Percentiles rank a stretch among this genome's conserved stretches.
Conservation (phyloP, 2,888 invertebrate species). For the Orthosia incerta region DNA sequence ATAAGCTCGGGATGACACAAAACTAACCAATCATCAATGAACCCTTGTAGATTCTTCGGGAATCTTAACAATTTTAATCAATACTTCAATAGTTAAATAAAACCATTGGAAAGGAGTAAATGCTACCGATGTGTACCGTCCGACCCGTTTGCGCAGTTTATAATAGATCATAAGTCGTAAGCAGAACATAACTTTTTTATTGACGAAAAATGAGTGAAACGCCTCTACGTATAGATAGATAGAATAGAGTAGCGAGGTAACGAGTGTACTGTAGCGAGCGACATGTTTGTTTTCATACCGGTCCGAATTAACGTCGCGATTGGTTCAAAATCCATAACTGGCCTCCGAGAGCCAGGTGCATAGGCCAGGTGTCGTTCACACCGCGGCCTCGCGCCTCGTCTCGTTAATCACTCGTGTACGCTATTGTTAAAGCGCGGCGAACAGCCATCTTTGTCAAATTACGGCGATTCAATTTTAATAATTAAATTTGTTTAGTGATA, state of each 20-base stretch:
- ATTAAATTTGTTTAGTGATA: slow-evolving; percentile 78
- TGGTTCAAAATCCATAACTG: slow-evolving; percentile 91
- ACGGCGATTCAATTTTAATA: slow-evolving; percentile 87
- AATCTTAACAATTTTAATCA: slow-evolving; percentile 29
- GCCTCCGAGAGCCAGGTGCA: slow-evolving; percentile 91
- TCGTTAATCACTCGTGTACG: slow-evolving; percentile 90
- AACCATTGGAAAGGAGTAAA: slow-evolving; percentile 42
- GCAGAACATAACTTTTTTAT: slow-evolving; percentile 79
- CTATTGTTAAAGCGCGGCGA: slow-evolving; percentile 90
- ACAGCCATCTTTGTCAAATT: slow-evolving; percentile 91
- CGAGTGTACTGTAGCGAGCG: slow-evolving; percentile 76
- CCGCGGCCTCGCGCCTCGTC: slow-evolving; percentile 91
- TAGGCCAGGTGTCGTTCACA: slow-evolving; percentile 92
- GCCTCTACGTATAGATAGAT: slow-evolving; percentile 75
- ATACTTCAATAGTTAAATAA: slow-evolving; percentile 25
- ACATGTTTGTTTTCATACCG: slow-evolving; percentile 91
- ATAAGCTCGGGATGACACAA: slow-evolving; percentile 3
- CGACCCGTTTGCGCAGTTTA: slow-evolving; percentile 65
- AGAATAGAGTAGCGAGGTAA: slow-evolving; percentile 72
- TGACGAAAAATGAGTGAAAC: slow-evolving; percentile 81
- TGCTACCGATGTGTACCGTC: slow-evolving; percentile 38
- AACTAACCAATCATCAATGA: slow-evolving; percentile 10
- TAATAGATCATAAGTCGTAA: slow-evolving; percentile 60
- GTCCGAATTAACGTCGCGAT: slow-evolving; percentile 91
- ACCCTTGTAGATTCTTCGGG: slow-evolving; percentile 12